Base-by-base conservation (phyloP, 1,140 invertebrate genomes). In the Leptoteleia sp. region DNA sequence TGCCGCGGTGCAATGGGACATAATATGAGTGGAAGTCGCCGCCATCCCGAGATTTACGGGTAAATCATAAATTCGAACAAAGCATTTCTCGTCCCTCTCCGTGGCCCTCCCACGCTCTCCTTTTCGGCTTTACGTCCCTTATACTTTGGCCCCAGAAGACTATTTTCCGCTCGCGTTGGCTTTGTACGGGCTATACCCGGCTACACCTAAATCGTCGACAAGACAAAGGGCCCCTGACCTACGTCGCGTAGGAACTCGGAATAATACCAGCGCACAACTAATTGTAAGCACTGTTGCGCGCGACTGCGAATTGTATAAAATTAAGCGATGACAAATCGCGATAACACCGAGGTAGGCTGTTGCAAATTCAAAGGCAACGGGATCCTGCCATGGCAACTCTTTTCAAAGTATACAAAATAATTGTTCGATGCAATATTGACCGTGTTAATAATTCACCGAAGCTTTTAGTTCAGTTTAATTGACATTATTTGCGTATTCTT, bases 181-280 rank as follows among this genome's bases (percentile, higher is more conserved):
- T 33, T 68, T 67, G 9, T 61, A 52, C 37, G 57, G 11, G 64
- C 42, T 13, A 40, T n/a, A n/a, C n/a, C 13, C 43, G 47, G 19
- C 47, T 62, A n/a, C n/a, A 70, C 50, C 43, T 70, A 70, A 73
- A 79, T 70, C 45, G 70, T 70, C 59, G 38, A n/a, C 50, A 33
- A 57, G 54, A 79, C 70, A 79, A 79, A 71, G 33, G 47, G 40
- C n/a, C 43, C 47, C 43, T 64, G 59, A 77, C 43, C 64, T 47
- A 22, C 59, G 40, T 75, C 29, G 16, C 31, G 65, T 45, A 48
- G 45, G 59, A 75, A 65, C 47, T 8, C 22, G 40, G 52, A 79
- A 75, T 71, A 79, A 79, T 64, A 65, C 59, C 35, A 71, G 71
- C 64, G 54, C 48, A 59, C 33, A 75, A 71, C 71, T 75, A 79